Evolutionary conservation across 2,113 vertebrate species (phyloP), one percentile per base, ranked within the genome.

Genomic region (Chloropsis hardwickii): DNA sequence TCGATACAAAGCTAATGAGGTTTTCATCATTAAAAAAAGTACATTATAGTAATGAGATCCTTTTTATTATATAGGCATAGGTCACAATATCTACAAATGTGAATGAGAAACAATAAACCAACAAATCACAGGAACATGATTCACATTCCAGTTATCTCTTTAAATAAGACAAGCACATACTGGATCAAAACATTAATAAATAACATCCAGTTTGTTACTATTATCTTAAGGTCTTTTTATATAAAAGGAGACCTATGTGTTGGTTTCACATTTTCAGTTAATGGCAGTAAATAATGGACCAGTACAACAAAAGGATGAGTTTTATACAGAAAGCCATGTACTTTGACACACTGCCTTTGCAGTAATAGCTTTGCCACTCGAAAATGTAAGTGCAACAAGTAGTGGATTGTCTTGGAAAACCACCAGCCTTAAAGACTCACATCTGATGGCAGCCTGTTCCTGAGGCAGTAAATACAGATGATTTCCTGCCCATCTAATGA

Each of bases 81-180:
- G 97, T 98, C 98, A 98, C 98, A 95, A 97, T 98, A 98, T 98
- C 97, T 98, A 98, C 98, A 99, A 98, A 98, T 96, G 97, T 96
- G 94, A 98, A 98, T 97, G 95, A 97, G 97, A 97, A 97, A 98
- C 97, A 97, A 90, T 96, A 96, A 98, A 97, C 95, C 95, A 97
- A 98, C 98, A 98, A 98, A 95, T 98, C 98, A 98, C 98, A 96
- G 98, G 98, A 98, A 97, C 97, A 97, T 98, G 97, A 97, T 98
- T 98, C 98, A 99, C 98, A 98, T 98, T 98, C 98, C 98, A 98
- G 90, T 97, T 96, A 97, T 94, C 92, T 96, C 91, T 98, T 98
- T 98, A 99, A 98, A 98, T 98, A 99, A 98, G 98, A 99, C 98
- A 97, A 98, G 98, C 99, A 99, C 98, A 98, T 97, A 99, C 98